phyloP scores from a whole-genome alignment of 2,797 vertebrate species.

The Alexandromys oeconomus region DNA sequence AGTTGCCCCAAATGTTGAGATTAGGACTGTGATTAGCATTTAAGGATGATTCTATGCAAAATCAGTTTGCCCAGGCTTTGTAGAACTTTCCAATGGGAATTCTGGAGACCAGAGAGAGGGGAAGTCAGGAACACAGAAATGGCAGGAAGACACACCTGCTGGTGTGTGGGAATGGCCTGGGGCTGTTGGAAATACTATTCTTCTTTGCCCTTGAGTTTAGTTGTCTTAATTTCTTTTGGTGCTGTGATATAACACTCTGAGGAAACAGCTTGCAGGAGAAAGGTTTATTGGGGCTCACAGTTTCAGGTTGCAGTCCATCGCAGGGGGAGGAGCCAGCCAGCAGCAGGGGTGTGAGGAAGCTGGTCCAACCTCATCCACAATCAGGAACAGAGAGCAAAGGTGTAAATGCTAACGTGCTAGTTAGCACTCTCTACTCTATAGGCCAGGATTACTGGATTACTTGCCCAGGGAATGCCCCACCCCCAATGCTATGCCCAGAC shows the following conservation, averaged over 20 bases:
- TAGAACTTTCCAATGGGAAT: not conserved
- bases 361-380: no score
- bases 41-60: not conserved
- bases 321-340: not conserved
- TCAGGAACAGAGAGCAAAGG: not conserved
- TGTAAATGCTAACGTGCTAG: not conserved
- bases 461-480: not conserved
- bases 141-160: not conserved
- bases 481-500: not conserved
- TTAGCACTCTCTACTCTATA: not conserved
- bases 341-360: not conserved
- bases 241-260: not conserved
- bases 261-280: not conserved
- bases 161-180: not conserved
- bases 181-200: not conserved
- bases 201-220: not conserved
- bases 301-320: not conserved
- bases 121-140: conserved; percentile 25
- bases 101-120: not conserved
- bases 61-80: not conserved
- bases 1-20: not conserved
- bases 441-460: not conserved
- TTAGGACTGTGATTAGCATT: not conserved
- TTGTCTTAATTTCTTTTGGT: not conserved
- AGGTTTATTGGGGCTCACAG: not conserved